Base-by-base conservation (phyloP, 2,113 vertebrate genomes). In the Otis tarda region DNA sequence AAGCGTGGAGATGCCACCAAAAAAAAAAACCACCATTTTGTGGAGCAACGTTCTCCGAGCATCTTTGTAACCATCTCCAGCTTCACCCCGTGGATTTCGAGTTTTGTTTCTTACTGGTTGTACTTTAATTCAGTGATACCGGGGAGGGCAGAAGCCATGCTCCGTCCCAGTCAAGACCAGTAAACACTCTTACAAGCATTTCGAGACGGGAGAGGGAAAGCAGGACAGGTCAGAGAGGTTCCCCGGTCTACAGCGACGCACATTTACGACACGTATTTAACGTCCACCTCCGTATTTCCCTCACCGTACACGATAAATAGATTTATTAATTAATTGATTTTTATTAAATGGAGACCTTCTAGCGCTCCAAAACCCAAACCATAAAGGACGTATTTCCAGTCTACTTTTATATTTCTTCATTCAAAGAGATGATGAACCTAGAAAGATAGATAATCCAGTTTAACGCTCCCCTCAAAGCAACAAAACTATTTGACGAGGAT, bases 311-410 rank as follows among this genome's bases (percentile, higher is more conserved):
- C 37, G 81, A 81, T 61, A 86, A 30, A 4, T 97, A 89, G 63
- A 91, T 84, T 93, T 90, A 96, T 97, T 96, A 97, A 95, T 41
- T 41, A 39, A 65, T 9, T 17, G 14, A 1, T 25, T 39, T 59
- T 65, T 43, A 12, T 14, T 35, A 82, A 49, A 30, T 39, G 9
- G 21, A 75, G n/a, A 24, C 31, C 11, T 70, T n/a, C 50, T 35
- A 47, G 68, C 63, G 21, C 33, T n/a, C 7, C 22, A 13, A 47
- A 52, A n/a, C 12, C 37, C 30, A 81, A 85, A 5, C 33, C 45
- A 7, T 20, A 24, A n/a, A 43, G 52, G n/a, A 35, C 8, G 1
- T 20, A 21, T 35, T 74, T 41, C 68, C 21, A 27, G 9, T 14
- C 9, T 4, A 14, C 2, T 70, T 31, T 52, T 14, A 0, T 12